Percentiles rank a stretch among this genome's conserved stretches.
Evolutionary conservation across 2,888 invertebrate species (phyloP).

Genomic region (Ferdinandea cuprea): DNA sequence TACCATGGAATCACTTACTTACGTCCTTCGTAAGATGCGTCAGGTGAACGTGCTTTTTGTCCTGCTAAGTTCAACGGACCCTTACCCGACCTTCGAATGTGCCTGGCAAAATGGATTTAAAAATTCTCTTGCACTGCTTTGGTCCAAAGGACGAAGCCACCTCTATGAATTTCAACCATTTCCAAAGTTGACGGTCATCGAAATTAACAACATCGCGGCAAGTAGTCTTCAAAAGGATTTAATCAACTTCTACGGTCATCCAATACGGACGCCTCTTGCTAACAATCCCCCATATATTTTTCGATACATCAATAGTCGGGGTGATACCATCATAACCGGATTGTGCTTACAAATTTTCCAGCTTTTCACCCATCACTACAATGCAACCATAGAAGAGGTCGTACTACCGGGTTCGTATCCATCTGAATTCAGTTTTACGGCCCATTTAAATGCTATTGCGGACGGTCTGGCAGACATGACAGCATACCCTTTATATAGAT

Average conservation of each 20-base stretch:
- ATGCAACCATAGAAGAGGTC: too few species aligned
- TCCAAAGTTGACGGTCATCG: not conserved
- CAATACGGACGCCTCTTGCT: not conserved
- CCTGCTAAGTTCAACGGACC: not conserved
- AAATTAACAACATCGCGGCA: not conserved
- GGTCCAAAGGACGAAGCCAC: not conserved
- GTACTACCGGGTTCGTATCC: too few species aligned
- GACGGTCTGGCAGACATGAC: not conserved
- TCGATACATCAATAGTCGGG: not conserved
- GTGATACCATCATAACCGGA: not conserved
- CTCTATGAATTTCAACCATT: not conserved
- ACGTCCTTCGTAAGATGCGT: not conserved
- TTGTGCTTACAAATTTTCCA: not conserved
- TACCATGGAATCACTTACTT: not conserved
- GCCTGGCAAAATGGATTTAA: too few species aligned
- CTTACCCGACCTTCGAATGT: not conserved
- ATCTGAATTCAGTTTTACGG: not conserved
- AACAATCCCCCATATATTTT: not conserved
- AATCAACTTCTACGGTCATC: not conserved
- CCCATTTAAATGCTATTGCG: not conserved
- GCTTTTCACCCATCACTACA: not conserved
- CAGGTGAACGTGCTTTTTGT: too few species aligned
- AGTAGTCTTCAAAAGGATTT: too few species aligned
- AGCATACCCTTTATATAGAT: too few species aligned
- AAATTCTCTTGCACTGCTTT: not conserved